These are phyloP conservation scores for Otus scops DNA, from an alignment of 2,797 vertebrate species.

Conservation along the genomic window DNA sequence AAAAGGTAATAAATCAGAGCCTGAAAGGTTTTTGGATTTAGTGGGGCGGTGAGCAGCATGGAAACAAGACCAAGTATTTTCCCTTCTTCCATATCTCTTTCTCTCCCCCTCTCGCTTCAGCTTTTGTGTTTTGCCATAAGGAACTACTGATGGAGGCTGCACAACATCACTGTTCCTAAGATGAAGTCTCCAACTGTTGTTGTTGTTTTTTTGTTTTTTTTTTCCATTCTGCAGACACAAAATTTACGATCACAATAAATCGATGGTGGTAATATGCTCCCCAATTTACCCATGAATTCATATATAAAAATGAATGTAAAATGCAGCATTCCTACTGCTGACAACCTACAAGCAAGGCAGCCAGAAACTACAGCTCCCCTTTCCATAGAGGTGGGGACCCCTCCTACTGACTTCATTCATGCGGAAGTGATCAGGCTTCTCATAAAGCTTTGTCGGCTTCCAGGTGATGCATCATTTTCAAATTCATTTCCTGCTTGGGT, in stretches of 20 bases:
- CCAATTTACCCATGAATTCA: neutral
- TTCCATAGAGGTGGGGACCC: neutral
- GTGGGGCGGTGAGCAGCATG: neutral
- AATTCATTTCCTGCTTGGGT: constrained; percentile 18
- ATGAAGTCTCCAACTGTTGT: neutral
- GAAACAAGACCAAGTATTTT: neutral
- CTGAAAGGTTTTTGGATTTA: neutral
- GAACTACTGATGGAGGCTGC: neutral
- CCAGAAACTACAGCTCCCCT: neutral
- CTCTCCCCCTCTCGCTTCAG: neutral
- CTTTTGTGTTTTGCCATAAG: neutral
- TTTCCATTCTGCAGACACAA: neutral
- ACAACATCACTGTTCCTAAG: neutral
- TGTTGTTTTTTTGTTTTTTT: neutral
- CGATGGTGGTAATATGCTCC: neutral
- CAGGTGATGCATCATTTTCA: neutral
- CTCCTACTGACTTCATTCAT: neutral
- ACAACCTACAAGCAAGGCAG: neutral
- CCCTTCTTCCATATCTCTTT: neutral
- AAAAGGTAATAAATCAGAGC: neutral
- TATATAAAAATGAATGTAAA: neutral
- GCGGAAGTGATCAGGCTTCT: neutral
- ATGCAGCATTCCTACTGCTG: neutral
- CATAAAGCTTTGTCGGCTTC: neutral
- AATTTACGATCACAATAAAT: neutral